Evolutionary conservation across 2,113 vertebrate species (phyloP), one percentile per base, ranked within the genome.

Genomic region (Nyctibius bracteatus): DNA sequence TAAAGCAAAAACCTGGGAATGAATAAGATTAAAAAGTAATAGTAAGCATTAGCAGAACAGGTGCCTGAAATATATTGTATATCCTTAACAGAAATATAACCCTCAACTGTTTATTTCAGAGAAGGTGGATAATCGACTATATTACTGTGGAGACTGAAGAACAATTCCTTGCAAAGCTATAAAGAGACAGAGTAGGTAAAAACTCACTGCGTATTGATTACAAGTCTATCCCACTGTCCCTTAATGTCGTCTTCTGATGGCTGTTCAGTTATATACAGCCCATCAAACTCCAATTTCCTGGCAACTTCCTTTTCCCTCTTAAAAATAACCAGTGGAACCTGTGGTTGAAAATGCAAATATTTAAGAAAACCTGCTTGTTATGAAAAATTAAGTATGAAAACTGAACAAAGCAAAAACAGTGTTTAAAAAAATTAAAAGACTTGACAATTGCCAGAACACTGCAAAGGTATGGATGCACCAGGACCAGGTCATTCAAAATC

Each of bases 231-330:
- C 99, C 99, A 99, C 80, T 99, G 99, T 70, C 99, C 99, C 96
- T 99, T 99, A 87, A 99, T 99, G 94, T 99, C 99, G 57, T 99
- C 99, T 94, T 99, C 99, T 43, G 99, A 99, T 8, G 99, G 99
- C 62, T 99, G 99, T 84, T 99, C 99, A 43, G 99, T 99, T 90
- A 99, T 99, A 92, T 99, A 99, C 28, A 99, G 97, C 4, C 99
- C 99, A 91, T 99, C 99, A 96, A 99, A 99, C 93, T 99, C 99
- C 97, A 99, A 96, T 97, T 99, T 99, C 51, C 99, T 98, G 66
- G 99, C 99, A 44, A 99, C 99, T 96, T 99, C 99, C 83, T 99
- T 99, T 96, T 99, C 99, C 78, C 99, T 98, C 93, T 99, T 99
- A 96, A 99, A 99, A 96, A 99, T 99, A 95, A 99, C 99, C 88